A percentile compares a stretch with the other conserved stretches of the same genome.
Conservation (phyloP, 1,140 invertebrate species). For the Grapholita molesta region DNA sequence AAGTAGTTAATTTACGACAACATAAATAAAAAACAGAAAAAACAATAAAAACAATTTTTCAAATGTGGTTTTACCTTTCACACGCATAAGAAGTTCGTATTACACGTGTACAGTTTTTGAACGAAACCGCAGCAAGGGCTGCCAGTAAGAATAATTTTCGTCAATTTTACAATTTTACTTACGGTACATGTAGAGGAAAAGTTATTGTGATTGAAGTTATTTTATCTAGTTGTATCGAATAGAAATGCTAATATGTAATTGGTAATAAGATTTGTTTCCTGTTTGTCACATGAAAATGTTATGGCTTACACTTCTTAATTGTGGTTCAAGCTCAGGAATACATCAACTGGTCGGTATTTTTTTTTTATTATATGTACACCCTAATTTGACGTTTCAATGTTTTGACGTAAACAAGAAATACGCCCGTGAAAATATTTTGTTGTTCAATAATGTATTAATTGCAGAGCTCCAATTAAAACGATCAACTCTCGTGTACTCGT, state of each 20-base stretch:
- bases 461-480: neutral
- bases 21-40: neutral
- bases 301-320: too few relatives aligned
- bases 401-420: slow-evolving; percentile 6
- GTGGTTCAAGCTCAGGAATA: too few relatives aligned
- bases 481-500: neutral
- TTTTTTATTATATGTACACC: neutral
- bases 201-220: neutral
- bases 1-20: neutral
- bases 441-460: neutral
- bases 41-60: neutral
- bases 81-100: neutral
- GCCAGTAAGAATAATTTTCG: neutral
- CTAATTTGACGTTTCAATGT: neutral
- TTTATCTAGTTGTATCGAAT: too few relatives aligned
- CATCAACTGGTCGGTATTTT: neutral
- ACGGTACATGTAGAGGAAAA: neutral
- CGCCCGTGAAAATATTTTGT: slow-evolving; percentile 7
- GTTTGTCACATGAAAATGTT: too few relatives aligned
- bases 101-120: neutral
- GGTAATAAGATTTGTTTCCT: too few relatives aligned
- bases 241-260: too few relatives aligned
- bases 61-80: neutral
- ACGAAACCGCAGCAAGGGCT: neutral
- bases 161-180: neutral